Percentiles rank a stretch among this genome's conserved stretches.
Conservation (phyloP, 2,888 invertebrate species). For the Drosophila nr. medialis region DNA sequence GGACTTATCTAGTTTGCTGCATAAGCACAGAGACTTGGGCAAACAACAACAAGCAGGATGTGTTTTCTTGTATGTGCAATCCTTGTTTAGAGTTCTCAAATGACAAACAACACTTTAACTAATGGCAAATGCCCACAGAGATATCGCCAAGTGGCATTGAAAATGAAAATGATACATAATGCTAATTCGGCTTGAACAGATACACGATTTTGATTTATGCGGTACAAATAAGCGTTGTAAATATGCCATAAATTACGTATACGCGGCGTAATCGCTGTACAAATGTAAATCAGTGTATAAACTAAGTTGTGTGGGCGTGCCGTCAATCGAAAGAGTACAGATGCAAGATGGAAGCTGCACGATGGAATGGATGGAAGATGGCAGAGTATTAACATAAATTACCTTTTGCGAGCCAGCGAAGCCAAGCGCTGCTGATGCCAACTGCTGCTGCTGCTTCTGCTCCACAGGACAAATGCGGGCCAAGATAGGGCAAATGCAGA, state of each 20-base stretch:
- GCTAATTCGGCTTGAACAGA: conserved; percentile 46
- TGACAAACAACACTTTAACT: conserved; percentile 50
- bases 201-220: conserved; percentile 55
- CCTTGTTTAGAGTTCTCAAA: conserved; percentile 47
- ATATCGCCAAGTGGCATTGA: conserved; percentile 4
- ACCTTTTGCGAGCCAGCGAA: conserved; percentile 65
- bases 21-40: conserved; percentile 33
- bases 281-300: conserved; percentile 78
- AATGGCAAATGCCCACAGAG: conserved; percentile 9
- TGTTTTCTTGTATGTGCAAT: conserved; percentile 58
- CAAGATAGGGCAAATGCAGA: conserved; percentile 57
- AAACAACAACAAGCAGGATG: conserved; percentile 34
- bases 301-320: conserved; percentile 49
- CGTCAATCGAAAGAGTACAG: conserved; percentile 37
- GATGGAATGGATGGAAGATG: conserved; percentile 28
- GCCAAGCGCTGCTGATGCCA: conserved; percentile 49
- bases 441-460: conserved; percentile 17
- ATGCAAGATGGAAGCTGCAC: conserved; percentile 31
- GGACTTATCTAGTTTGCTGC: conserved; percentile 79
- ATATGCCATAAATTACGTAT: conserved; percentile 74
- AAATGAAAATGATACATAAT: conserved; percentile 47
- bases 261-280: conserved; percentile 49
- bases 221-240: conserved; percentile 59
- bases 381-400: conserved; percentile 79
- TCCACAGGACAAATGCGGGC: conserved; percentile 46